These are phyloP conservation scores for Columba janthina DNA, from an alignment of 2,113 vertebrate genomes.

Conservation along the genomic window DNA sequence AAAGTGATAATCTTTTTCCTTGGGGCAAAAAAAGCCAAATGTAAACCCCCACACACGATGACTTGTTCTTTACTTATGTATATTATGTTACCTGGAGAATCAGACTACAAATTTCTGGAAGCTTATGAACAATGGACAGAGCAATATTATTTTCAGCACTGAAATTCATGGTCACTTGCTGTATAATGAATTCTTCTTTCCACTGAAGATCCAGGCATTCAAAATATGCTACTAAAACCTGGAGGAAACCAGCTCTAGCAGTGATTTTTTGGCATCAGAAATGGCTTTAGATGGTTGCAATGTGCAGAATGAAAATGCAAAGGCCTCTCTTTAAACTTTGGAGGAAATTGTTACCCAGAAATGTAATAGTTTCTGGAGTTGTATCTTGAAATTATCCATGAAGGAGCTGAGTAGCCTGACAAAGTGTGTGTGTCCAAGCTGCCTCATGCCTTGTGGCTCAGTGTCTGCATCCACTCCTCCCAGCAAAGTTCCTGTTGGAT, in stretches of 20 bases:
- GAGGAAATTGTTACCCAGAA: background rate
- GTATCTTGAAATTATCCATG: background rate
- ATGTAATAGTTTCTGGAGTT: background rate
- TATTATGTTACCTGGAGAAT: background rate
- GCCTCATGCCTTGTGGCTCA: background rate
- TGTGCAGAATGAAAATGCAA: background rate
- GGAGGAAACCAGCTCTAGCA: background rate
- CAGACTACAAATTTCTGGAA: background rate
- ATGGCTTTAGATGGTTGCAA: background rate
- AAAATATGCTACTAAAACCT: background rate
- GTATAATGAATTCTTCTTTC: slow-evolving; percentile 10
- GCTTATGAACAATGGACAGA: background rate
- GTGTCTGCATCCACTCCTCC: background rate
- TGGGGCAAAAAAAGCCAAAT: background rate
- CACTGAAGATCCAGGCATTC: background rate
- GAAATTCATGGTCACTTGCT: background rate
- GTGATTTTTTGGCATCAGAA: background rate
- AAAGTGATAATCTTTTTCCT: background rate
- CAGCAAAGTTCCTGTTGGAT: background rate
- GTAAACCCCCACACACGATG: fast-evolving
- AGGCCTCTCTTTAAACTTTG: background rate
- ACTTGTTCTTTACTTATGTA: background rate
- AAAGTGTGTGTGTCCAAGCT: background rate
- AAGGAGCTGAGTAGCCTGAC: background rate
- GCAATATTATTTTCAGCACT: background rate